Percentiles rank a stretch among this genome's conserved stretches.
phyloP scores from a whole-genome alignment of 2,113 vertebrate species.

The Xenopus laevis region DNA sequence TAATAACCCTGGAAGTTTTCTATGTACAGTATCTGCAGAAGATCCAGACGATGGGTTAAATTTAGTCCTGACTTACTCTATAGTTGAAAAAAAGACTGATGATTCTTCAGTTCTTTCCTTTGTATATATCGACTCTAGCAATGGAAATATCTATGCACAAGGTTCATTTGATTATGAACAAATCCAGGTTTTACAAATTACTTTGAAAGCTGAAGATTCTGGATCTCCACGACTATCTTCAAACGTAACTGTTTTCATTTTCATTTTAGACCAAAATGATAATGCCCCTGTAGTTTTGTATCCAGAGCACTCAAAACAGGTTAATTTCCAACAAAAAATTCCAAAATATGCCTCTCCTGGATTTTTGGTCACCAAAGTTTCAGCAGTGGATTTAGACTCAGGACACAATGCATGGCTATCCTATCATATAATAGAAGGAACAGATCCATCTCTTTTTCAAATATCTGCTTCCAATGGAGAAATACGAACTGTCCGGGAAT shows the following conservation, averaged over 20 bases:
- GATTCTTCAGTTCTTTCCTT: slow-evolving; percentile 51
- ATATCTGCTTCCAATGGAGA: slow-evolving; percentile 76
- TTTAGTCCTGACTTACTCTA: slow-evolving; percentile 74
- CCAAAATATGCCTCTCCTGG: slow-evolving; percentile 70
- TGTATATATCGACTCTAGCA: slow-evolving; percentile 68
- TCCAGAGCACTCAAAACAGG: slow-evolving; percentile 44
- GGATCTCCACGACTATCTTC: slow-evolving; percentile 59
- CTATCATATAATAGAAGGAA: slow-evolving; percentile 73
- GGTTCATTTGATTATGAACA: slow-evolving; percentile 69
- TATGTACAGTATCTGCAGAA: slow-evolving; percentile 69
- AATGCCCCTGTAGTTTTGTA: slow-evolving; percentile 71
- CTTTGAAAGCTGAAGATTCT: slow-evolving; percentile 62
- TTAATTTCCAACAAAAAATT: slow-evolving; percentile 63
- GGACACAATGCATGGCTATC: slow-evolving; percentile 84
- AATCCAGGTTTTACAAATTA: slow-evolving; percentile 60
- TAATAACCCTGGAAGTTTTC: slow-evolving; percentile 66
- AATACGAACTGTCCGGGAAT: slow-evolving; percentile 71
- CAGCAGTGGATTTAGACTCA: slow-evolving; percentile 78
- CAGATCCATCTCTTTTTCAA: slow-evolving; percentile 72
- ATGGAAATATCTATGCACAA: slow-evolving; percentile 61
- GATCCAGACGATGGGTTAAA: slow-evolving; percentile 80
- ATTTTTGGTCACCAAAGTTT: slow-evolving; percentile 81
- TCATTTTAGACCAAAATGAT: slow-evolving; percentile 75
- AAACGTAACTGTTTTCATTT: slow-evolving; percentile 64
- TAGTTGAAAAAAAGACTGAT: slow-evolving; percentile 66